Evolutionary conservation across 2,888 invertebrate genomes (phyloP).

Genomic region (Drosophila macrospina): DNA sequence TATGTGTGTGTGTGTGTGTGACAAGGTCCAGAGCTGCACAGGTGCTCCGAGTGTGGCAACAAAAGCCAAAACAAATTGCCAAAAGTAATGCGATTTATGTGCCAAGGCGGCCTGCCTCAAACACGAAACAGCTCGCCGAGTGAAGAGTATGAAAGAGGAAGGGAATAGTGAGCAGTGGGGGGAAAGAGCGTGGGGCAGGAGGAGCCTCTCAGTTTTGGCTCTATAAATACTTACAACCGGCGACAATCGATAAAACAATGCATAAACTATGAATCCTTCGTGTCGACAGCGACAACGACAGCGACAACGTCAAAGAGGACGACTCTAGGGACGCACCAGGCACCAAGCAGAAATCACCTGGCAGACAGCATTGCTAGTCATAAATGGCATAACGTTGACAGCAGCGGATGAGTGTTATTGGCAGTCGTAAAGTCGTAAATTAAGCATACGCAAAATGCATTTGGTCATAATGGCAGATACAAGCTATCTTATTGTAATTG

Average conservation of each 20-base stretch:
- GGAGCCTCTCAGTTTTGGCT: background rate
- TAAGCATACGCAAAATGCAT: constrained; percentile 71
- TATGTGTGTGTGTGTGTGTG: background rate
- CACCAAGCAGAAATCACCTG: constrained; percentile 28
- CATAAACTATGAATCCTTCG: constrained; percentile 77
- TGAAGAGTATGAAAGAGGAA: background rate
- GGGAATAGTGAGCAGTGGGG: background rate
- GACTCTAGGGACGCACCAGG: constrained; percentile 42
- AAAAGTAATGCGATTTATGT: constrained; percentile 71
- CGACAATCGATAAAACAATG: constrained; percentile 84
- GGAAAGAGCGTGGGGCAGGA: background rate
- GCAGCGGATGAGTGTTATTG: constrained; percentile 52
- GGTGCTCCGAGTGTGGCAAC: constrained; percentile 14
- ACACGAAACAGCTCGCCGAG: constrained; percentile 42
- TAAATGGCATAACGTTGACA: constrained; percentile 76
- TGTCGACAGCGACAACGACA: constrained; percentile 43
- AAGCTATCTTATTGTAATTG: constrained; percentile 73
- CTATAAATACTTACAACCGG: constrained; percentile 37
- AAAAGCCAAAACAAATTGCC: constrained; percentile 56
- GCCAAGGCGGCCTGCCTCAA: constrained; percentile 40
- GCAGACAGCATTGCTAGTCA: constrained; percentile 57
- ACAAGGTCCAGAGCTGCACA: constrained; percentile 7
- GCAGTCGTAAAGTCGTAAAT: constrained; percentile 46
- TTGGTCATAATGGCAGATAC: constrained; percentile 79
- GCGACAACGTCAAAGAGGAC: constrained; percentile 25